Evolutionary conservation across 2,113 vertebrate genomes (phyloP).

Genomic region (Naja naja): DNA sequence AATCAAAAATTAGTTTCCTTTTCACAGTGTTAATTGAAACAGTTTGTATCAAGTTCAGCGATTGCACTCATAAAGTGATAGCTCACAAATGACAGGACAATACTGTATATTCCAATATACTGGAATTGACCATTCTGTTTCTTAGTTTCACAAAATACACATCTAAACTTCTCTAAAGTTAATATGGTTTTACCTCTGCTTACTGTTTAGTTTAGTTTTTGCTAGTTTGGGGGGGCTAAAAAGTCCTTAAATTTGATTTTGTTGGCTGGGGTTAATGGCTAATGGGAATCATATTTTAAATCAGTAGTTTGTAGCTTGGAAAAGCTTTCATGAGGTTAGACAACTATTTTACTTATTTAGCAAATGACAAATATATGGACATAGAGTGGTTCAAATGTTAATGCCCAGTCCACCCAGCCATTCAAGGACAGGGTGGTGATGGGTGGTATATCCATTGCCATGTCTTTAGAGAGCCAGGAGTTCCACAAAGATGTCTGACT

Average conservation of each 20-base stretch:
- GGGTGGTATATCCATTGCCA: too few species aligned
- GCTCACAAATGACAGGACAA: conserved; percentile 12
- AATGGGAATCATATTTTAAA: background rate
- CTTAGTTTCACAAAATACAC: background rate
- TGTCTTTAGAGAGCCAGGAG: too few species aligned
- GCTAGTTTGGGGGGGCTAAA: background rate
- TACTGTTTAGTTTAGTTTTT: background rate
- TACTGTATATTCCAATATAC: background rate
- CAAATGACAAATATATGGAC: too few species aligned
- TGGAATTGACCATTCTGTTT: background rate
- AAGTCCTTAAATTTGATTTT: background rate
- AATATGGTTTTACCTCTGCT: background rate
- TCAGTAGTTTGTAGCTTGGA: background rate
- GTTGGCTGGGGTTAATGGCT: background rate
- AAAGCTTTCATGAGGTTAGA: background rate
- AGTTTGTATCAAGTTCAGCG: background rate
- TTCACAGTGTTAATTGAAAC: background rate
- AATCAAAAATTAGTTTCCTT: background rate
- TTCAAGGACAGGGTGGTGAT: too few species aligned
- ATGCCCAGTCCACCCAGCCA: too few species aligned
- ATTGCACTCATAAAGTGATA: background rate
- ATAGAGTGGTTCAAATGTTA: too few species aligned
- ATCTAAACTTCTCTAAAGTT: background rate
- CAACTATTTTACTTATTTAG: too few species aligned
- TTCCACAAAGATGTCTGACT: too few species aligned